Base-by-base conservation (phyloP, 2,888 invertebrate species). In the Caenorhabditis sp. region DNA sequence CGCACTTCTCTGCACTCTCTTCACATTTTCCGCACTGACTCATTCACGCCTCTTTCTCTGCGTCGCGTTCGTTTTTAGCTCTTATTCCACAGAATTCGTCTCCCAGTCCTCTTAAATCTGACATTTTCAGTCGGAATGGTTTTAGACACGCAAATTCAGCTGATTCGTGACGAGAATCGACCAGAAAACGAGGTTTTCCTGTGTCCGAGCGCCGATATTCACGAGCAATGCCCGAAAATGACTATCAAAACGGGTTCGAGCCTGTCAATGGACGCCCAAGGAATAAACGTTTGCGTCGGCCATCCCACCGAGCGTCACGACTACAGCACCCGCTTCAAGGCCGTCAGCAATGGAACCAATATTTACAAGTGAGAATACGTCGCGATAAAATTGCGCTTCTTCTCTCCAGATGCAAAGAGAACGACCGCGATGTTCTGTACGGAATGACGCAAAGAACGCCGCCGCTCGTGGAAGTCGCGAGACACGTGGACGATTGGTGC, bases 401-500 rank as follows among this genome's bases (percentile, higher is more conserved):
- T 9, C 35, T 9, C 7, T 43, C 22, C 22, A 43, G 26, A 26
- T 6, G 13, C 1, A 46, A n/a, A 26, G 24, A 24, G 24, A 11
- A 17, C 6, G 2, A 22, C 45, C 15, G 9, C 4, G 20, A 11
- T 20, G 32, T 20, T 9, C 17, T 4, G n/a, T 24, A 9, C 32
- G 11, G 2, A 20, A 9, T 32, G 17, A 3, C 8, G 32, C 1
- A 15, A 3, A 8, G 17, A 2, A 27, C 32, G 17, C n/a, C 30
- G 4, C 30, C 17, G 30, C 11, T 52, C 7, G 2, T 1, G 22
- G 22, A 52, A 6, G 2, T 20, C 11, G 32, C 35, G 7, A 52
- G 32, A 22, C 37, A 52, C 17, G 35, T 52, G 20, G 52, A 52
- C 5, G 52, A 52, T 9, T 52, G 35, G 52, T 15, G 17, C 13